Evolutionary conservation across 2,888 invertebrate species (phyloP), one percentile per base, ranked within the genome.

Genomic region (Lamellibrachia columna): DNA sequence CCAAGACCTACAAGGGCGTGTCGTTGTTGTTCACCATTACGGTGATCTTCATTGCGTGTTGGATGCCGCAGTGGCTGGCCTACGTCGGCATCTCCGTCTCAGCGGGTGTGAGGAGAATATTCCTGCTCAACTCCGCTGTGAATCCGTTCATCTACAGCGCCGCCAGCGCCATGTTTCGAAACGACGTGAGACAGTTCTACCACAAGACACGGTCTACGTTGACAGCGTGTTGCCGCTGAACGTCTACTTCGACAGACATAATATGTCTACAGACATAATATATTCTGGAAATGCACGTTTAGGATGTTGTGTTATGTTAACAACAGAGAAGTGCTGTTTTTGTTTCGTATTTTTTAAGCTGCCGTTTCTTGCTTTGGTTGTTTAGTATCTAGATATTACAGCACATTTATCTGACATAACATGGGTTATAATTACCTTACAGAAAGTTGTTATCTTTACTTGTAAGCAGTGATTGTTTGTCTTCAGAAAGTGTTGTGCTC

Each of bases 121-220:
- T 75, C 75, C 75, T 75, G 75, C 22, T 75, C 75, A 75, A 75
- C 75, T 22, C 75, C 3, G 75, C 75, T 4, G 75, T 75, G 75
- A 75, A 75, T 75, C 75, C 75, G 75, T 75, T 75, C 75, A 75
- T 75, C 75, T 75, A 75, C 75, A 75, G 75, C 22, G 75, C 15
- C 75, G 75, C 22, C 75, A 75, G 75, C 22, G 22, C 75, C 22
- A 75, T 75, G 75, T 75, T 75, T 75, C 75, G 75, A 15, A 15
- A 75, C 75, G 75, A 75, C 75, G 75, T 75, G 22, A 75, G 22
- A 75, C 75, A 75, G 22, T 75, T 75, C 75, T 75, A 75, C 75
- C 75, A 75, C 75, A 75, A 22, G 75, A 75, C 75, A 15, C 15
- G 15, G 2, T 11, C 15, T 15, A 75, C 3, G 2, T 75, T 75